Conservation (phyloP, 2,888 invertebrate genomes). For the Campaea margaritaria region DNA sequence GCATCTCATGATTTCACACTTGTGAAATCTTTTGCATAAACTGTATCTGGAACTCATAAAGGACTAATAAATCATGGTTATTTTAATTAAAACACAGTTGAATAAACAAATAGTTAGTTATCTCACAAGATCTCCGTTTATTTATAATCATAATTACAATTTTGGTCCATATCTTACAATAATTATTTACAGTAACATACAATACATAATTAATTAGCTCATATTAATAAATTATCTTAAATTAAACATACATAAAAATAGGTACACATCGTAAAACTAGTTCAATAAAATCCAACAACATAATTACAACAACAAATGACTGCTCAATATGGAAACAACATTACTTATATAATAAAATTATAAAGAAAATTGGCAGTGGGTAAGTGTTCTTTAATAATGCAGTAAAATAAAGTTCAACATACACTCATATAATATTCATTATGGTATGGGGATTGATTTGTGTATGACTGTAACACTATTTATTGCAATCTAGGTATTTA, state of each 20-base stretch:
- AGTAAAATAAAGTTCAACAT: background rate
- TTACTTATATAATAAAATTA: background rate
- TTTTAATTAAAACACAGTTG: background rate
- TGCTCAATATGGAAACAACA: constrained; percentile 11
- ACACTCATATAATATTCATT: no score
- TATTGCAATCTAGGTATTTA: no score
- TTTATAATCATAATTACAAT: constrained; percentile 38
- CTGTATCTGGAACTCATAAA: no score
- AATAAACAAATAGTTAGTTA: background rate
- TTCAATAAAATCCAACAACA: constrained; percentile 37
- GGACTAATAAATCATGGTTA: no score
- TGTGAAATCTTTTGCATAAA: no score
- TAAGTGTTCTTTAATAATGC: background rate
- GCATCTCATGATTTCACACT: no score
- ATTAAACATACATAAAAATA: constrained; percentile 21
- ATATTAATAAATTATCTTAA: constrained; percentile 47
- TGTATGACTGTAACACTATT: no score
- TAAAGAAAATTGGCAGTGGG: background rate
- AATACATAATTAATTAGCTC: constrained; percentile 32
- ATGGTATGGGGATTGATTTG: no score
- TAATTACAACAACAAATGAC: constrained; percentile 27
- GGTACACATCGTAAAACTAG: constrained; percentile 17
- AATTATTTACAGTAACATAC: constrained; percentile 37
- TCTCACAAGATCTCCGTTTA: background rate
- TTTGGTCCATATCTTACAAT: constrained; percentile 51